Conservation (phyloP, 2,113 vertebrate species). For the Mixornis gularis region DNA sequence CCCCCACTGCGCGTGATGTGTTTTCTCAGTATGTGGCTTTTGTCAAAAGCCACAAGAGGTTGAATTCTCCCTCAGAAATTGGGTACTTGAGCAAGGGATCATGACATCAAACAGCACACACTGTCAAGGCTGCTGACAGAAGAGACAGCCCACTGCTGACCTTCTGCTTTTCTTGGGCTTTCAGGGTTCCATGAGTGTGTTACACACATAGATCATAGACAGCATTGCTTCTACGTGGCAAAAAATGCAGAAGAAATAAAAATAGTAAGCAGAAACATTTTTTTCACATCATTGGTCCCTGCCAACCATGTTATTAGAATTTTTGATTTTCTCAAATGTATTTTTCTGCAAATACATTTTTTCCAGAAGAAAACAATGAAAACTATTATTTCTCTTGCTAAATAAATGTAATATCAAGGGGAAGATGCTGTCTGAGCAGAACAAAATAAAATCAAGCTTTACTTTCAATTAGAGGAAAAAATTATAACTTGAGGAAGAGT, state of each 20-base stretch:
- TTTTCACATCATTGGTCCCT: not conserved
- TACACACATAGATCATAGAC: not conserved
- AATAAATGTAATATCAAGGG: not conserved
- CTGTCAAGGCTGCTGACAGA: not conserved
- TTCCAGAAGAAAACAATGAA: not conserved
- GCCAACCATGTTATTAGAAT: not conserved
- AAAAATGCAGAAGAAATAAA: not conserved
- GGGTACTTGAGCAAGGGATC: not conserved
- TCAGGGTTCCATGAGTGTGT: not conserved
- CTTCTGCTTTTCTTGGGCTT: not conserved
- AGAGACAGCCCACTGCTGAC: not conserved
- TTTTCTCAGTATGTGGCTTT: not conserved
- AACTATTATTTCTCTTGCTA: not conserved
- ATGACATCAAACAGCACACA: not conserved
- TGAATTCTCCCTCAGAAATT: not conserved
- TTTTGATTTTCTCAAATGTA: not conserved
- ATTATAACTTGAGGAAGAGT: not conserved
- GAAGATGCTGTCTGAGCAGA: not conserved
- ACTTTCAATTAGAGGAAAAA: conserved; percentile 2
- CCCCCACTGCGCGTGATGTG: not conserved
- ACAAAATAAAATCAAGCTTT: not conserved
- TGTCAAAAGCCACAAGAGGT: not conserved
- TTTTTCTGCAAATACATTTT: not conserved
- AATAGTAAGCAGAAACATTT: not conserved
- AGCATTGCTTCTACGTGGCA: not conserved